These are phyloP conservation scores for Sebastes matsubarae DNA, from an alignment of 2,797 vertebrate genomes.

Conservation along the genomic window DNA sequence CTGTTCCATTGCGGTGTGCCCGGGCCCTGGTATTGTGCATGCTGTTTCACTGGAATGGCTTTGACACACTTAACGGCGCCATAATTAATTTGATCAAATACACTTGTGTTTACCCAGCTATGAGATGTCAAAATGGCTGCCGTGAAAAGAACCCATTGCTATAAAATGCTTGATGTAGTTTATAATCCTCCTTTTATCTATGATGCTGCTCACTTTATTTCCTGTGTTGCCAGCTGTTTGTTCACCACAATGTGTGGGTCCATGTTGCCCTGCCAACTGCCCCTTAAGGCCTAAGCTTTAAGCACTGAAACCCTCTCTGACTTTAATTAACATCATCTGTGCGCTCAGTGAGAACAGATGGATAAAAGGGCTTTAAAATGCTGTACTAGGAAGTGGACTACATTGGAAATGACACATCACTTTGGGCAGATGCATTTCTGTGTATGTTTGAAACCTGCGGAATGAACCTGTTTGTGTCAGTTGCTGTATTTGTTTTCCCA, in stretches of 20 bases:
- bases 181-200: background rate
- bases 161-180: background rate
- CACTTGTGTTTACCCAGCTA: background rate
- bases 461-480: background rate
- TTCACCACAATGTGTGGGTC: background rate
- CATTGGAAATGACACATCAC: background rate
- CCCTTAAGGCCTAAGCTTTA: background rate
- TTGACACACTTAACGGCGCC: background rate
- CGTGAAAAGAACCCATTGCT: background rate
- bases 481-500: background rate
- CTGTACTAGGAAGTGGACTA: background rate
- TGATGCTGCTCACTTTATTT: background rate
- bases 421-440: background rate
- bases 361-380: background rate
- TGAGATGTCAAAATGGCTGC: background rate
- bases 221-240: background rate
- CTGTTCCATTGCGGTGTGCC: no score
- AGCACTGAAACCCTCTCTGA: background rate
- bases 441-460: background rate
- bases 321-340: conserved; percentile 38
- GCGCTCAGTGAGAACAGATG: background rate
- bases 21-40: no score
- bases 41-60: no score
- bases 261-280: background rate
- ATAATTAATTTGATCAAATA: background rate